Evolutionary conservation across 2,888 invertebrate genomes (phyloP).

Genomic region (Temnothorax ravouxi): DNA sequence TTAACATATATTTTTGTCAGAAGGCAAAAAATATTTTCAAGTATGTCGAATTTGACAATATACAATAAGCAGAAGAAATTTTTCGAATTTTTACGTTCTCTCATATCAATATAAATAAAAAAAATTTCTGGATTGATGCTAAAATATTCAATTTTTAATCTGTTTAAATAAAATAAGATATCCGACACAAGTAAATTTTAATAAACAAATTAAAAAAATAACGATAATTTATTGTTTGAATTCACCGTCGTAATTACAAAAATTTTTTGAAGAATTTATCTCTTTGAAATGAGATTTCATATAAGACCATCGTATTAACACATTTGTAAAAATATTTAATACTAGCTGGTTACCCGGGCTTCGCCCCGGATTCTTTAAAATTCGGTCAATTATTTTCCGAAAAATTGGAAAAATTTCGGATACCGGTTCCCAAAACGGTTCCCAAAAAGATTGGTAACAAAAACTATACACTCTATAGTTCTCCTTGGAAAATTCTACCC

Average conservation of each 20-base stretch:
- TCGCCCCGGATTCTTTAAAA: no score
- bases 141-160: background rate
- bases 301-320: background rate
- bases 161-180: background rate
- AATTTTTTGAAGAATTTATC: background rate
- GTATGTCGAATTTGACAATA: background rate
- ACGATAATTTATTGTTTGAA: background rate
- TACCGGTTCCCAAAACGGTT: no score
- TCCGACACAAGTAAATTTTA: background rate
- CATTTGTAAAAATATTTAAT: background rate
- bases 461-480: no score
- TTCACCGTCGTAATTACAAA: background rate
- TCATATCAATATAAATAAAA: background rate
- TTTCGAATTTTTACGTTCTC: constrained; percentile 18
- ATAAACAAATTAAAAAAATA: background rate
- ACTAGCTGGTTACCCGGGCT: no score
- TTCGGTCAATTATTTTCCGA: no score
- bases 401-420: no score
- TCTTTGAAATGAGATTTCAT: background rate
- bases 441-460: no score
- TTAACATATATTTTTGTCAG: background rate
- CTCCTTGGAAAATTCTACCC: no score
- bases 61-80: background rate
- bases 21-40: constrained; percentile 30
- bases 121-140: background rate